Conservation (phyloP, 2,797 vertebrate species). For the Fratercula arctica region DNA sequence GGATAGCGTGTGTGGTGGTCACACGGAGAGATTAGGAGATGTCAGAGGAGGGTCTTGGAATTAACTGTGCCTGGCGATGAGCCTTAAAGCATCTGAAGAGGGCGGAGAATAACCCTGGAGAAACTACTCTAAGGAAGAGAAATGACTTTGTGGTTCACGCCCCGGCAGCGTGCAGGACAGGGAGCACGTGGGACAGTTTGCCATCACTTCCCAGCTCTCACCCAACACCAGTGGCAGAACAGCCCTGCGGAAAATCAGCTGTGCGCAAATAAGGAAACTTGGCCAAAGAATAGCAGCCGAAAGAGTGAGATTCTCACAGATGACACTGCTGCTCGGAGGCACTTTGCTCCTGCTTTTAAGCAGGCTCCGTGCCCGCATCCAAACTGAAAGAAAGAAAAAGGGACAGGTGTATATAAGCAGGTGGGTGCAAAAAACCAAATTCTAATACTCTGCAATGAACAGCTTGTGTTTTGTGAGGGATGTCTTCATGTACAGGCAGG, state of each 20-base stretch:
- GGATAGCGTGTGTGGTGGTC: too few relatives aligned
- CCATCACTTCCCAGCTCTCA: background rate
- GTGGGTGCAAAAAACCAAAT: background rate
- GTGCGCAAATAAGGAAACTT: background rate
- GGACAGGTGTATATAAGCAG: background rate
- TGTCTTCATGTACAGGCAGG: background rate
- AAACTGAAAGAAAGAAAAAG: background rate
- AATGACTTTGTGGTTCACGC: background rate
- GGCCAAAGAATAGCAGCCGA: background rate
- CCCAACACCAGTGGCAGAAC: background rate
- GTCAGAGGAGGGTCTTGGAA: background rate
- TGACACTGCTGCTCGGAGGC: background rate
- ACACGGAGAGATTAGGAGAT: background rate
- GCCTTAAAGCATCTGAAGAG: background rate
- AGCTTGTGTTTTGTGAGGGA: background rate
- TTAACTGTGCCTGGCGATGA: background rate
- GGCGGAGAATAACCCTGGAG: background rate
- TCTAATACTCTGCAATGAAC: background rate
- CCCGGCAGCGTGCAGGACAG: accelerated
- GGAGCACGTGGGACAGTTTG: background rate
- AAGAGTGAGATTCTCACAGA: background rate
- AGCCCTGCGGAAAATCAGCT: background rate
- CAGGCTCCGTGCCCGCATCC: background rate
- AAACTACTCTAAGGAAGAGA: background rate
- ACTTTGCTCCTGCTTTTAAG: background rate